These are phyloP conservation scores for Synanthedon tipuliformis DNA, from an alignment of 2,888 invertebrate genomes.

Conservation along the genomic window DNA sequence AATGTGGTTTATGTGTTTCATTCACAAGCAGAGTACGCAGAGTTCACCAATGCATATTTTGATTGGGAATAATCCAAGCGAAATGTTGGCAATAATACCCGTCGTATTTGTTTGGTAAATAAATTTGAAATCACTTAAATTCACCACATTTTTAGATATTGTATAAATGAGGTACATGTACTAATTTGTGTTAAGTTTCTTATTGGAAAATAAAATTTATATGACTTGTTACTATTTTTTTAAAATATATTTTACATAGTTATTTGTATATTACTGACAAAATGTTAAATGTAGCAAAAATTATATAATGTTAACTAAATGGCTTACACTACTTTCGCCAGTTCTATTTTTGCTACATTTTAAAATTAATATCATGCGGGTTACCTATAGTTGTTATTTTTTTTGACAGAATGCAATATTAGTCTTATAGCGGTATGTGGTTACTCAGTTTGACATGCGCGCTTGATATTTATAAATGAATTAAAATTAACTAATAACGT, in stretches of 20 bases:
- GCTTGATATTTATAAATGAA: slow-evolving; percentile 26
- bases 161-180: too few relatives aligned
- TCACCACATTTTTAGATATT: too few relatives aligned
- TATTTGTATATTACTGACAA: neutral
- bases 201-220: too few relatives aligned
- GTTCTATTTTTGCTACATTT: slow-evolving; percentile 18
- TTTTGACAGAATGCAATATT: slow-evolving; percentile 68
- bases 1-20: too few relatives aligned
- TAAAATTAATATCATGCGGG: slow-evolving; percentile 38
- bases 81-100: too few relatives aligned
- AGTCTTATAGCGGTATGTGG: slow-evolving; percentile 28
- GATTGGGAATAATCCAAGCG: too few relatives aligned
- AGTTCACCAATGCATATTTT: too few relatives aligned
- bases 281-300: neutral
- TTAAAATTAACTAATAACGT: slow-evolving; percentile 3
- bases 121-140: too few relatives aligned
- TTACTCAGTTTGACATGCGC: slow-evolving; percentile 38
- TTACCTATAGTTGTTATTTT: slow-evolving; percentile 26
- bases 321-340: neutral
- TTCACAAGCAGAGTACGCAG: too few relatives aligned
- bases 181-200: too few relatives aligned
- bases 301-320: neutral
- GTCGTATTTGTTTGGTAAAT: too few relatives aligned
- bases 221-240: too few relatives aligned
- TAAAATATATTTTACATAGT: neutral